These are phyloP conservation scores for Prinia subflava DNA, from an alignment of 2,113 vertebrate species.

Conservation along the genomic window DNA sequence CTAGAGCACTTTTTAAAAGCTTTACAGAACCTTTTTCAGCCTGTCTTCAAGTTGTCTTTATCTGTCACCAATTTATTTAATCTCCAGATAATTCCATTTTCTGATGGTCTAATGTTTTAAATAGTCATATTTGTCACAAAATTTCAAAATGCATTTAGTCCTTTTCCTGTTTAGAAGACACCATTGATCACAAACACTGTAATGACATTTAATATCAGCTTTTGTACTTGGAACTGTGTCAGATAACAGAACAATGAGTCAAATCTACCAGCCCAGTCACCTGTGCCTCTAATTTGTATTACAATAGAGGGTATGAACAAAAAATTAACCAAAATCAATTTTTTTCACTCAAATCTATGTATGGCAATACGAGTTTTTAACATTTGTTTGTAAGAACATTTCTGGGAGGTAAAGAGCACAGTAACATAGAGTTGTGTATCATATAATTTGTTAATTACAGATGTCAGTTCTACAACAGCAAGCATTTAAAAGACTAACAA, in stretches of 20 bases:
- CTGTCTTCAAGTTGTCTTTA: neutral
- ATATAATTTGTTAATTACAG: neutral
- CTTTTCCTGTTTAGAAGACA: neutral
- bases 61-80: neutral
- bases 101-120: neutral
- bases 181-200: neutral
- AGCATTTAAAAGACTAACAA: neutral
- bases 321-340: neutral
- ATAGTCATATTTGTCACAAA: neutral
- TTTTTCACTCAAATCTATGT: neutral
- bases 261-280: neutral
- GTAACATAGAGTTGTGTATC: neutral
- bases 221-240: neutral
- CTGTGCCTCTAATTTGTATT: neutral
- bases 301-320: neutral
- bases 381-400: neutral
- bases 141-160: neutral
- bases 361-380: neutral
- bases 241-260: neutral
- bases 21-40: neutral
- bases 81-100: neutral
- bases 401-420: neutral
- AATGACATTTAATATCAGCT: neutral
- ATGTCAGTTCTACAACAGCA: neutral
- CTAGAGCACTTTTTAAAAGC: neutral